phyloP scores from a whole-genome alignment of 2,888 invertebrate genomes.

The Blastobasis lacticolella region DNA sequence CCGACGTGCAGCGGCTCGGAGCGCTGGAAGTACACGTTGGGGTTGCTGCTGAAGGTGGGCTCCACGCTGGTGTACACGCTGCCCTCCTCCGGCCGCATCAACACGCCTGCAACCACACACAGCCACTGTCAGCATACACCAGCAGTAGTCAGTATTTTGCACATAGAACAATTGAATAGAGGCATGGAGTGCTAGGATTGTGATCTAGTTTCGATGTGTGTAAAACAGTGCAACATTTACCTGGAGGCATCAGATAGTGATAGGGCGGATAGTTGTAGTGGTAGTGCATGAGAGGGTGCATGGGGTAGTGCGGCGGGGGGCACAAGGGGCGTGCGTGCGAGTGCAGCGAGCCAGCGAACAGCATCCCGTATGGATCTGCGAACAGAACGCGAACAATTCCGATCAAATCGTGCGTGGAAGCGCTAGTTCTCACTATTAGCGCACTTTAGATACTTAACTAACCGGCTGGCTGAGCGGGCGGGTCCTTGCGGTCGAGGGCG shows the following conservation, averaged over 20 bases:
- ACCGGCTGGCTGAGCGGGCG: constrained; percentile 72
- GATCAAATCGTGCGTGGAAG: constrained; percentile 47
- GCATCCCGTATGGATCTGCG: constrained; percentile 64
- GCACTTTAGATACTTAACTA: constrained; percentile 71
- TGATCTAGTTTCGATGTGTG: constrained; percentile 1
- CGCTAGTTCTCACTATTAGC: constrained; percentile 65
- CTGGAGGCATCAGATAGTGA: constrained; percentile 66
- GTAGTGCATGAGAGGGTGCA: constrained; percentile 68
- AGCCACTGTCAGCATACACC: neutral
- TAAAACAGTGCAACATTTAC: constrained; percentile 39
- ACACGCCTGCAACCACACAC: constrained; percentile 75
- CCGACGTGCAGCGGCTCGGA: constrained; percentile 87
- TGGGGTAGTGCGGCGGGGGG: constrained; percentile 66
- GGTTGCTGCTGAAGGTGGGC: constrained; percentile 90
- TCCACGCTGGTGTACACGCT: constrained; percentile 89
- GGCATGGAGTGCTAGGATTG: neutral
- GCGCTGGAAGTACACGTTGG: constrained; percentile 92
- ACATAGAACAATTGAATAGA: neutral
- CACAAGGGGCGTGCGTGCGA: constrained; percentile 64
- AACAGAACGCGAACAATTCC: constrained; percentile 47
- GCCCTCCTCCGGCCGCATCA: constrained; percentile 86
- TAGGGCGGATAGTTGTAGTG: constrained; percentile 66
- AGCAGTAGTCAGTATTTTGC: neutral
- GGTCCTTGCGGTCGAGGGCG: constrained; percentile 70
- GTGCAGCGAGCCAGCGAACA: constrained; percentile 60